Conservation (phyloP, 2,113 vertebrate genomes). For the Plecturocebus donacophilus region DNA sequence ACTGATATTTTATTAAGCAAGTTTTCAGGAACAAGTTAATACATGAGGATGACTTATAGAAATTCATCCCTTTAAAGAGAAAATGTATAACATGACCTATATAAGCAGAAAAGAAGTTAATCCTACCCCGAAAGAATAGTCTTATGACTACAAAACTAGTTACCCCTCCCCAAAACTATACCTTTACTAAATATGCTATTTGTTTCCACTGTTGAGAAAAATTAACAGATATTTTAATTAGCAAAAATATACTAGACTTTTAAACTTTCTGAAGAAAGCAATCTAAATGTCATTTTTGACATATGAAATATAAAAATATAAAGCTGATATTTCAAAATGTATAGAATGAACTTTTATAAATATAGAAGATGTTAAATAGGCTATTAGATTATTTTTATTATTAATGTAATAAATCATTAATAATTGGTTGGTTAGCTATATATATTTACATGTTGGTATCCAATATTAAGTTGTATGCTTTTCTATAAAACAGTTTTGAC, state of each 20-base stretch:
- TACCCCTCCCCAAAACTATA: background rate
- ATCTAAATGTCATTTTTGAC: background rate
- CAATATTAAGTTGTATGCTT: background rate
- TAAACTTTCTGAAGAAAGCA: background rate
- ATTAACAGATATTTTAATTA: background rate
- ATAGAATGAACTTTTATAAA: background rate
- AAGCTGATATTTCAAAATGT: background rate
- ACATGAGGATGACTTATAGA: background rate
- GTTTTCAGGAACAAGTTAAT: background rate
- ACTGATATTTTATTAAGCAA: background rate
- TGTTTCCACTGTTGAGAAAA: background rate
- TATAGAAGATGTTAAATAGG: background rate
- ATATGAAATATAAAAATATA: background rate
- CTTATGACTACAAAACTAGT: background rate
- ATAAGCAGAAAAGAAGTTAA: background rate
- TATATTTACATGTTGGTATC: background rate
- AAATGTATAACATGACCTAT: background rate
- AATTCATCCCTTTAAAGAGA: background rate
- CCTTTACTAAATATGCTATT: background rate
- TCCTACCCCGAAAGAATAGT: background rate
- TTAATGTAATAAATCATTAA: background rate
- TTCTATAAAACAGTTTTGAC: background rate
- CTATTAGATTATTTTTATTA: background rate
- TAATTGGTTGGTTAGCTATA: background rate
- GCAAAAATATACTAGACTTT: background rate